Evolutionary conservation across 2,797 vertebrate species (phyloP).

Genomic region (Pseudochirops cupreus): DNA sequence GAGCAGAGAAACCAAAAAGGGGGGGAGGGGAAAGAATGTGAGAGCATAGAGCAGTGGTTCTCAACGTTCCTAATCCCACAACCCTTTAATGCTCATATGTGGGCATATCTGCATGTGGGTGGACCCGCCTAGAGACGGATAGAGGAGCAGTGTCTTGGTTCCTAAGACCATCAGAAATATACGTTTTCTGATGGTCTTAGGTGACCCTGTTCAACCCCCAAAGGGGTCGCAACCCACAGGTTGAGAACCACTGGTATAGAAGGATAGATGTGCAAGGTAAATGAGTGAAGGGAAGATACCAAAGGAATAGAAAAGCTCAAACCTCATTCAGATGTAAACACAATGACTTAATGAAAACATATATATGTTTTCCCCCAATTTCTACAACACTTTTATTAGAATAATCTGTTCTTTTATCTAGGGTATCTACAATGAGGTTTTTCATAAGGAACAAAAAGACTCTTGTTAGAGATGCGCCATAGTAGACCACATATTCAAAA

Average conservation of each 20-base stretch:
- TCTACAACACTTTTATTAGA: not conserved
- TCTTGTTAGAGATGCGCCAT: not conserved
- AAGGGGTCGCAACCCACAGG: no score
- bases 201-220: no score
- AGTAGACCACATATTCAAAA: not conserved
- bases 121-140: no score
- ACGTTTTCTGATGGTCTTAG: no score
- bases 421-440: not conserved
- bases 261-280: not conserved
- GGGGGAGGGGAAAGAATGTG: not conserved
- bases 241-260: not conserved
- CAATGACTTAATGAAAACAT: not conserved
- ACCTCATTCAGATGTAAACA: not conserved
- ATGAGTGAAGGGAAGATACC: not conserved
- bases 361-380: not conserved
- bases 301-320: not conserved
- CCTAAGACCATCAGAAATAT: no score
- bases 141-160: no score
- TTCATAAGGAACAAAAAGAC: not conserved
- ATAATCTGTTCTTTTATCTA: not conserved
- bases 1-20: not conserved
- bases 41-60: not conserved
- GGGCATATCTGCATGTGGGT: no score
- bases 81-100: no score
- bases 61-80: no score